A percentile compares a stretch with the other conserved stretches of the same genome.
phyloP scores from a whole-genome alignment of 2,113 vertebrate genomes.

The Psammodynastes pulverulentus region DNA sequence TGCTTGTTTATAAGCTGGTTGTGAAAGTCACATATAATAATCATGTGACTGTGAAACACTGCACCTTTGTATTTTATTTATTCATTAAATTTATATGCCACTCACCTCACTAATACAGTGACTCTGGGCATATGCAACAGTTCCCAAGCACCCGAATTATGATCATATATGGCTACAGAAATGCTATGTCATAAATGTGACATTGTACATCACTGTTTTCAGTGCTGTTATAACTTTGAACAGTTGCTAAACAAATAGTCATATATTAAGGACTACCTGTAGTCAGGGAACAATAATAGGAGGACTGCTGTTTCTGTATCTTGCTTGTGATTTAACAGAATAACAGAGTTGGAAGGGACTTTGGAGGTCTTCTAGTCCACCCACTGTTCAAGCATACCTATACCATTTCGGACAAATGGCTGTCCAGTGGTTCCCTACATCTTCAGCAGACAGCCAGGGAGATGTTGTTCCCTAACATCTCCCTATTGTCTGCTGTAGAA shows the following conservation, averaged over 20 bases:
- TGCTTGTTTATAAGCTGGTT: no score
- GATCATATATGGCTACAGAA: no score
- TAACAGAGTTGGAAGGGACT: not conserved
- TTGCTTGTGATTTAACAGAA: not conserved
- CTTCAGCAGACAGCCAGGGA: no score
- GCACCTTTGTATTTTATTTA: no score
- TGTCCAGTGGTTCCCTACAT: not conserved
- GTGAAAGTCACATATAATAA: no score
- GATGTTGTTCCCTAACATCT: not conserved
- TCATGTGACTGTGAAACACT: no score
- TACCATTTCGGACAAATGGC: not conserved
- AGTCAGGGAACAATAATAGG: not conserved
- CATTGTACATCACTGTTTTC: not conserved
- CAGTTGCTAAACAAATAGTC: not conserved
- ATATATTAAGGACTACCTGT: not conserved
- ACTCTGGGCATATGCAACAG: no score
- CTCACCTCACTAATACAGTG: no score
- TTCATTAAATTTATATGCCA: no score
- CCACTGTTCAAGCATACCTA: not conserved
- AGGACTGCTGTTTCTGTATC: not conserved
- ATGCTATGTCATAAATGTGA: no score
- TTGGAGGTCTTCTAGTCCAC: not conserved
- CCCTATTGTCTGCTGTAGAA: not conserved
- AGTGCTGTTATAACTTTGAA: not conserved
- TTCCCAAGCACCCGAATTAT: no score